Base-by-base conservation (phyloP, 2,888 invertebrate genomes). In the Carterocephalus palaemon region DNA sequence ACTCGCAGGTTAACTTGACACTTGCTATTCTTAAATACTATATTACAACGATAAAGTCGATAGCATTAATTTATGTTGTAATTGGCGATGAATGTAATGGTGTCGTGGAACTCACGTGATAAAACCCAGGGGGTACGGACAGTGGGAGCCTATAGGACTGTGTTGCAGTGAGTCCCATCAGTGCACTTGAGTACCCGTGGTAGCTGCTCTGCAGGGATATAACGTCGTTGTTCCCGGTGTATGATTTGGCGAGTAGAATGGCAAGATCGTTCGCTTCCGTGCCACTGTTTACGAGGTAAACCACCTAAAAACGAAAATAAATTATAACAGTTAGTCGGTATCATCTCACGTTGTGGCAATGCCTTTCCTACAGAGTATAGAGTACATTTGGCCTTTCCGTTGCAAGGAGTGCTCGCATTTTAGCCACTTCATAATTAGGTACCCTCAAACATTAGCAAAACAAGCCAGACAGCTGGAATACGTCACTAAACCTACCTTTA, bases 191-290 rank as follows among this genome's bases (percentile, higher is more conserved):
- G 85, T 93, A 93, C 3, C 99, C 99, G 67, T 99, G 98, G 76
- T 98, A 99, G 49, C 92, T 90, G 80, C 96, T 97, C 61, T 94
- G 92, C 38, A 99, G 85, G 0, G 96, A 93, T 19, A 99, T 82
- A 9, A 98, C 89, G 57, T 98, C 97, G 60, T 91, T 92, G 63
- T 93, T 92, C 1, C 93, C 92, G 0, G 98, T 98, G 69, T 96
- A 91, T 0, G 95, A 76, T 59, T 97, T 90, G 0, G 98, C 94
- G 76, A 99, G 88, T 17, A 97, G 70, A 54, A 95, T 88, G 0
- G 99, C 99, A 46, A 99, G 83, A 71, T 99, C 99, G 67, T 98
- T 99, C 0, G 99, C 98, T 80, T 99, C 99, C 3, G 97, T 95
- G 0, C 99, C 99, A 63, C 98, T 98, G 78, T 99, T 99, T 1